Conservation (phyloP, 1,140 invertebrate genomes). For the Drosophila ananassae region DNA sequence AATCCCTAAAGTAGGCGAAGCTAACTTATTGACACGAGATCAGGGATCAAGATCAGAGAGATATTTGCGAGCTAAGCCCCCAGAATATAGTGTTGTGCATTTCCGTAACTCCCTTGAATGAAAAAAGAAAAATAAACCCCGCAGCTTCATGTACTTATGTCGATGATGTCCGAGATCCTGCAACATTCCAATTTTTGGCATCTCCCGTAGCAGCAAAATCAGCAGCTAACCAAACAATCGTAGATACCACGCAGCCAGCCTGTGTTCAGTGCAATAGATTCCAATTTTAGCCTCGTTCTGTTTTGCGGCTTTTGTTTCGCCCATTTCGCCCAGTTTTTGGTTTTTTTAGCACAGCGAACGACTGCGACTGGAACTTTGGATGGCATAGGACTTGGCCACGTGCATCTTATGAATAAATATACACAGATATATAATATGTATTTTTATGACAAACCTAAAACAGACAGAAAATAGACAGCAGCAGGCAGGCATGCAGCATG, state of each 20-base stretch:
- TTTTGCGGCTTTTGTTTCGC: constrained; percentile 62
- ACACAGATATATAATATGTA: constrained; percentile 70
- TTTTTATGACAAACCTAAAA: constrained; percentile 71
- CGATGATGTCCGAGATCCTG: constrained; percentile 17
- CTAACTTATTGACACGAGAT: constrained; percentile 44
- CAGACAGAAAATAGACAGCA: constrained; percentile 16
- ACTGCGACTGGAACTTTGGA: constrained; percentile 45
- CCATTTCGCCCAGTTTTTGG: constrained; percentile 12
- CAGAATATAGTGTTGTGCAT: constrained; percentile 49
- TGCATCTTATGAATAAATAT: constrained; percentile 79
- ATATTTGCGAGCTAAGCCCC: constrained; percentile 37
- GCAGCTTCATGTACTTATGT: constrained; percentile 46
- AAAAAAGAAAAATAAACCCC: background rate
- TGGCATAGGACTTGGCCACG: constrained; percentile 66
- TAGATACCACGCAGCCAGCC: constrained; percentile 63
- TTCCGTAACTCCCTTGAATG: constrained; percentile 15
- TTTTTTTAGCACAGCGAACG: constrained; percentile 39
- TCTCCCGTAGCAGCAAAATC: constrained; percentile 17
- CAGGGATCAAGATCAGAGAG: constrained; percentile 44
- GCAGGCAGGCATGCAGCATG: constrained; percentile 41
- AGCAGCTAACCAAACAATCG: constrained; percentile 15
- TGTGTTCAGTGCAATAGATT: constrained; percentile 61
- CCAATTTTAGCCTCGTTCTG: constrained; percentile 44
- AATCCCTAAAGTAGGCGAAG: constrained; percentile 54
- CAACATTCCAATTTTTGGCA: constrained; percentile 57